Evolutionary conservation across 1,140 invertebrate species (phyloP).

Genomic region (Drepana arcuata): DNA sequence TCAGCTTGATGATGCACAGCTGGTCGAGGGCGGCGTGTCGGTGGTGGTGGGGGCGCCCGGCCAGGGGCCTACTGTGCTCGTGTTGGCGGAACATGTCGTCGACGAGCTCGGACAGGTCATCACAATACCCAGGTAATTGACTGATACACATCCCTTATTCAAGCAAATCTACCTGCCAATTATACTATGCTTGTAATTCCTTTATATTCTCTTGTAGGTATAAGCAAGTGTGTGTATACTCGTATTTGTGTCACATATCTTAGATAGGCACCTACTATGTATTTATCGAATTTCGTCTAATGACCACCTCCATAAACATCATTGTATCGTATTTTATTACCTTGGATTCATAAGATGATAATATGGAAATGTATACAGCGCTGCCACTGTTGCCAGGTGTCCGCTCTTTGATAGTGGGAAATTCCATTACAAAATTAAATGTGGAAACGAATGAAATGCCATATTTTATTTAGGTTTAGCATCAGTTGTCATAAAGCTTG

Average conservation of each 20-base stretch:
- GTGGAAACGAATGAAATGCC: too few species aligned
- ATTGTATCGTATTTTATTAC: constrained; percentile 25
- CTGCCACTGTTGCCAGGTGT: constrained; percentile 22
- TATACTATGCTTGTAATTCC: too few species aligned
- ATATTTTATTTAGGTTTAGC: too few species aligned
- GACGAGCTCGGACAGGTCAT: constrained; percentile 69
- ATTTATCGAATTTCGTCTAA: constrained; percentile 7
- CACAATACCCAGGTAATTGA: constrained; percentile 64
- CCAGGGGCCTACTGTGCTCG: constrained; percentile 58
- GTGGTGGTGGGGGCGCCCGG: constrained; percentile 63
- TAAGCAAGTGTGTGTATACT: too few species aligned
- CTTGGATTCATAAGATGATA: constrained; percentile 20
- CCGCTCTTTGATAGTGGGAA: constrained; percentile 20
- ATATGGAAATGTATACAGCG: constrained; percentile 19
- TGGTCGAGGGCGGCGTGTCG: constrained; percentile 59
- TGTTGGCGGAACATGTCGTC: constrained; percentile 61
- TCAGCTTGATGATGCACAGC: constrained; percentile 56
- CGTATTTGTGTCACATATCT: too few species aligned
- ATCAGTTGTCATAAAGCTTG: too few species aligned
- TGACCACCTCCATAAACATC: constrained; percentile 10
- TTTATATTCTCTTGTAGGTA: too few species aligned
- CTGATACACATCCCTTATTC: too few species aligned
- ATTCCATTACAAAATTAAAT: constrained; percentile 15
- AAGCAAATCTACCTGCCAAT: too few species aligned
- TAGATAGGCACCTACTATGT: too few species aligned